Evolutionary conservation across 64 coral and sea anemone genomes (phyloP).

Genomic region (Montipora efflorescens): DNA sequence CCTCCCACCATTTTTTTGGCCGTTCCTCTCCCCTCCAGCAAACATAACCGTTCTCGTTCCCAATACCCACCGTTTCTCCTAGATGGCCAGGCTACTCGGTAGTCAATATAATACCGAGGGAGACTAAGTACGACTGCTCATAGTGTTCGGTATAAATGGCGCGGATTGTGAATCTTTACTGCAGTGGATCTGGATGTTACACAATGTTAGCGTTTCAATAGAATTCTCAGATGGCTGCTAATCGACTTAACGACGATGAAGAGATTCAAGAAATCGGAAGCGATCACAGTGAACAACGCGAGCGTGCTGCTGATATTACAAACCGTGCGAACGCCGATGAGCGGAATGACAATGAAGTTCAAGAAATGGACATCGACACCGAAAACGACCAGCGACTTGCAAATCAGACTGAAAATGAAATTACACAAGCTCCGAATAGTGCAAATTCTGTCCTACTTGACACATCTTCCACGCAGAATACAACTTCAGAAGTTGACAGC

Average conservation of each 20-base stretch:
- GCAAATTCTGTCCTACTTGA: not conserved
- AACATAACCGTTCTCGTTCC: too few relatives aligned
- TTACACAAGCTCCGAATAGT: not conserved
- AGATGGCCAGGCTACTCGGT: too few relatives aligned
- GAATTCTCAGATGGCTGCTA: not conserved
- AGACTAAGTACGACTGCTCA: not conserved
- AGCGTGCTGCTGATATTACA: not conserved
- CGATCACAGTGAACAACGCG: not conserved
- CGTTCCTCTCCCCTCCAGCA: too few relatives aligned
- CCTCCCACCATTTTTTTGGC: too few relatives aligned
- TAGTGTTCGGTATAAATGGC: slow-evolving; percentile 27
- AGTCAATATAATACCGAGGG: not conserved
- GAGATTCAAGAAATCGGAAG: not conserved
- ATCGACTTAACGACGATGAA: not conserved
- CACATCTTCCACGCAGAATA: not conserved
- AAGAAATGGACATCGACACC: slow-evolving; percentile 15
- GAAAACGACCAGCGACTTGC: not conserved
- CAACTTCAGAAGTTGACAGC: not conserved
- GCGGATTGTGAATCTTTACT: slow-evolving; percentile 8
- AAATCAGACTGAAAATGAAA: not conserved
- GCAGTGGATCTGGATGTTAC: not conserved
- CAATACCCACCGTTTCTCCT: too few relatives aligned
- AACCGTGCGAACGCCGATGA: not conserved
- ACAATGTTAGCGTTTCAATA: not conserved
- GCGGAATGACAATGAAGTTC: not conserved